These are phyloP conservation scores for Prionailurus viverrinus DNA, from an alignment of 2,113 vertebrate genomes.

Conservation along the genomic window DNA sequence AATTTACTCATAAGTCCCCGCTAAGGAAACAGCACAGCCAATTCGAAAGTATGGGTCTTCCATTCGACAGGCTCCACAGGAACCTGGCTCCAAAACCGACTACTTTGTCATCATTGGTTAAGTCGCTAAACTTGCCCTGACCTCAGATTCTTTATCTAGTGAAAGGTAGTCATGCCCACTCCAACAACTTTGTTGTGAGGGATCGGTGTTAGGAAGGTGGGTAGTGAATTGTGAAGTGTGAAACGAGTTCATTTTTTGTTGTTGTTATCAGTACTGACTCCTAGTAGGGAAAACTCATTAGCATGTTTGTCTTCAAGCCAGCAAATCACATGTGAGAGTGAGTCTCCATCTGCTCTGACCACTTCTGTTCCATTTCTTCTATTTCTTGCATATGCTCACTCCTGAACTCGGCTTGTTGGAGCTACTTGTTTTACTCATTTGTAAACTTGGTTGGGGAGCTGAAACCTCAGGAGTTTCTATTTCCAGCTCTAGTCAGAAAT, in stretches of 20 bases:
- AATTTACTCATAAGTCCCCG: neutral
- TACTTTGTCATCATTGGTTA: neutral
- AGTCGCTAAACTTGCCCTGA: neutral
- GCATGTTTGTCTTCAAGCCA: slow-evolving; percentile 69
- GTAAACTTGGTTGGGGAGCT: slow-evolving; percentile 76
- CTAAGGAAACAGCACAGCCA: neutral
- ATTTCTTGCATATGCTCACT: slow-evolving; percentile 54
- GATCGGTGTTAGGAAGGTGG: neutral
- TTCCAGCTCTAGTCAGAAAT: slow-evolving; percentile 77
- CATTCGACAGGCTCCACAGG: neutral
- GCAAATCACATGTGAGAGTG: neutral
- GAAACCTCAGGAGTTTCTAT: slow-evolving; percentile 80
- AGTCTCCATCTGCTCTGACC: slow-evolving; percentile 65
- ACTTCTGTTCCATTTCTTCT: slow-evolving; percentile 50
- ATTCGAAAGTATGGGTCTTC: neutral
- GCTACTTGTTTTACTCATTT: slow-evolving; percentile 59
- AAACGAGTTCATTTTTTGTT: slow-evolving; percentile 54
- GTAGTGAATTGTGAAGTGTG: neutral
- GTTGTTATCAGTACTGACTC: slow-evolving; percentile 27
- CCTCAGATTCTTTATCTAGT: neutral
- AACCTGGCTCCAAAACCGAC: neutral
- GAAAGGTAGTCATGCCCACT: neutral
- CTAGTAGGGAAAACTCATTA: slow-evolving; percentile 71
- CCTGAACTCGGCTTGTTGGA: slow-evolving; percentile 29
- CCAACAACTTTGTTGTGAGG: neutral